phyloP scores from a whole-genome alignment of 2,797 vertebrate species.

The Smutsia temminckii region DNA sequence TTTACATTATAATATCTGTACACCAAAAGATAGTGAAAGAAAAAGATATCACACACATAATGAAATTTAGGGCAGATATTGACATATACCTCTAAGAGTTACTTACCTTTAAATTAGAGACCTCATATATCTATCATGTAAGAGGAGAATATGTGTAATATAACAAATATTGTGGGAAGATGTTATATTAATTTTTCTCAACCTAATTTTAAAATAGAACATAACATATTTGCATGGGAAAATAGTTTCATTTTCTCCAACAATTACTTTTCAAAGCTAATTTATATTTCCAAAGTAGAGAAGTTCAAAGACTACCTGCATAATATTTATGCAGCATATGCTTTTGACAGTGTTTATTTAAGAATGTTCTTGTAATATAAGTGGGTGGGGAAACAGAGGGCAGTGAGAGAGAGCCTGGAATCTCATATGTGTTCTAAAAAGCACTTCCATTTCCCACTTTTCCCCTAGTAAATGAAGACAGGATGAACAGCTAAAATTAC shows the following conservation, averaged over 20 bases:
- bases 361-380: slow-evolving; percentile 60
- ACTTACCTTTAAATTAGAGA: not conserved
- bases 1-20: not conserved
- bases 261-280: not conserved
- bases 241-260: not conserved
- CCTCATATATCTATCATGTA: not conserved
- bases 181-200: not conserved
- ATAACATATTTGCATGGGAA: not conserved
- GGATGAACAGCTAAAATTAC: slow-evolving; percentile 97
- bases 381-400: slow-evolving; percentile 16
- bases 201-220: not conserved
- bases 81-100: not conserved
- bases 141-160: not conserved
- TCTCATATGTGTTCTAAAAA: slow-evolving; percentile 74
- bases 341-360: slow-evolving; percentile 55
- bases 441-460: slow-evolving; percentile 78
- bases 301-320: not conserved
- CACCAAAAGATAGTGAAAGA: not conserved
- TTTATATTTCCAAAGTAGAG: not conserved
- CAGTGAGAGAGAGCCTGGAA: not conserved
- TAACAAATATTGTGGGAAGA: not conserved
- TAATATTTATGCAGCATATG: not conserved
- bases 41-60: not conserved
- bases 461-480: slow-evolving; percentile 89
- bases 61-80: not conserved